Conservation (phyloP, 2,888 invertebrate genomes). For the Endomychus coccineus region DNA sequence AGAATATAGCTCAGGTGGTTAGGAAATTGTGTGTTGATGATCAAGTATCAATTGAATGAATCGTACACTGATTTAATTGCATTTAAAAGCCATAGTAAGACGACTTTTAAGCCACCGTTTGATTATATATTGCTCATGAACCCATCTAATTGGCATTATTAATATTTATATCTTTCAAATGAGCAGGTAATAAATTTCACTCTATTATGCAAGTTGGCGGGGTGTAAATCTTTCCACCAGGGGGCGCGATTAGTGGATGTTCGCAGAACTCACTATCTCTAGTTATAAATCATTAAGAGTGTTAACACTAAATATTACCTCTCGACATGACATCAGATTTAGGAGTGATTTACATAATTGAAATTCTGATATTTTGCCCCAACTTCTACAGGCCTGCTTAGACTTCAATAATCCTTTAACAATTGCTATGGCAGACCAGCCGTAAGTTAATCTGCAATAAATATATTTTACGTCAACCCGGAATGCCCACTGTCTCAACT, state of each 20-base stretch:
- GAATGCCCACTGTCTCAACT: slow-evolving; percentile 2
- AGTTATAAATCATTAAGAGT: background rate
- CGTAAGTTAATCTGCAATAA: slow-evolving; percentile 18
- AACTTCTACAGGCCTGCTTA: background rate
- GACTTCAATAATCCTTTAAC: slow-evolving; percentile 17
- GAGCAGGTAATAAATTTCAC: slow-evolving; percentile 1
- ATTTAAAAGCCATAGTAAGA: no score
- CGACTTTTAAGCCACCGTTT: no score
- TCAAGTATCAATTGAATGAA: no score
- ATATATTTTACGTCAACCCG: slow-evolving; percentile 1
- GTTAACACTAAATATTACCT: slow-evolving; percentile 4
- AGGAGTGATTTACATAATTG: slow-evolving; percentile 7
- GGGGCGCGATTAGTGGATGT: slow-evolving; percentile 6
- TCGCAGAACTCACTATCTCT: background rate
- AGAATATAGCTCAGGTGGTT: no score
- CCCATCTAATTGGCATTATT: no score
- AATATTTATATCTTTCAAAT: slow-evolving; percentile 1
- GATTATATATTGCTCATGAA: no score
- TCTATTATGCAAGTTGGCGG: background rate
- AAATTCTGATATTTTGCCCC: slow-evolving; percentile 2
- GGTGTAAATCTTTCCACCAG: slow-evolving; percentile 8
- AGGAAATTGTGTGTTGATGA: no score
- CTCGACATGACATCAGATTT: slow-evolving; percentile 5
- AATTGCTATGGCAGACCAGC: slow-evolving; percentile 15
- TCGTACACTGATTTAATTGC: no score